Evolutionary conservation across 1,140 invertebrate species (phyloP).

Genomic region (Drosophila sechellia): DNA sequence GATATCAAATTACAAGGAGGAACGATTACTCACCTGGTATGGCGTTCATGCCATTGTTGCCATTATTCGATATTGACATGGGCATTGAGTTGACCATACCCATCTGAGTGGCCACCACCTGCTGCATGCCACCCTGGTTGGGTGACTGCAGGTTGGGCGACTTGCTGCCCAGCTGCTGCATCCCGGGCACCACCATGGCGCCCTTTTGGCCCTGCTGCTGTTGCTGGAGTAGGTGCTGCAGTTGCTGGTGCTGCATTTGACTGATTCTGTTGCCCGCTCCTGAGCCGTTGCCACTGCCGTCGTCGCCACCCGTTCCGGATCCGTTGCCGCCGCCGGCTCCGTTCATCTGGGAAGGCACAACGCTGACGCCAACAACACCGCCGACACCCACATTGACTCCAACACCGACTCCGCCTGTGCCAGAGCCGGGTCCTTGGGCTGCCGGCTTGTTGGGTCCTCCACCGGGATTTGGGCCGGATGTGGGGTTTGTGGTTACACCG

Average conservation of each 20-base stretch:
- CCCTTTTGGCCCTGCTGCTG: constrained; percentile 88
- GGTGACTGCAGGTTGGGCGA: constrained; percentile 93
- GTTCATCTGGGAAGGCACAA: constrained; percentile 87
- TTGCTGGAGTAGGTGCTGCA: constrained; percentile 78
- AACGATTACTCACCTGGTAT: constrained; percentile 86
- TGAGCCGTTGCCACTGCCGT: constrained; percentile 85
- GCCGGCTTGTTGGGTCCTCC: constrained; percentile 87
- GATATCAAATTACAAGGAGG: background rate
- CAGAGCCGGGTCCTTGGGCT: constrained; percentile 87
- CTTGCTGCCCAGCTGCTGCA: constrained; percentile 90
- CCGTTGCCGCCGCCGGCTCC: constrained; percentile 86
- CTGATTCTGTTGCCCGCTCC: constrained; percentile 64
- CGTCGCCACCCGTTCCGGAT: constrained; percentile 85
- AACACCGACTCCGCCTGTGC: constrained; percentile 85
- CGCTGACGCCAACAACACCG: constrained; percentile 73
- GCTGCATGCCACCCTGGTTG: constrained; percentile 88
- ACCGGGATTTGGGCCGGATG: constrained; percentile 75
- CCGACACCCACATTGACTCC: constrained; percentile 85
- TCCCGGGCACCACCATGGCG: constrained; percentile 88
- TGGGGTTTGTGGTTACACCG: constrained; percentile 84
- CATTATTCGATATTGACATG: constrained; percentile 87
- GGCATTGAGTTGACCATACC: constrained; percentile 87
- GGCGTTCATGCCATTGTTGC: constrained; percentile 88
- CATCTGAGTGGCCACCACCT: constrained; percentile 85
- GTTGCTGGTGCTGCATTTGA: constrained; percentile 85